Conservation (phyloP, 1,140 invertebrate species). For the Centruroides vittatus region DNA sequence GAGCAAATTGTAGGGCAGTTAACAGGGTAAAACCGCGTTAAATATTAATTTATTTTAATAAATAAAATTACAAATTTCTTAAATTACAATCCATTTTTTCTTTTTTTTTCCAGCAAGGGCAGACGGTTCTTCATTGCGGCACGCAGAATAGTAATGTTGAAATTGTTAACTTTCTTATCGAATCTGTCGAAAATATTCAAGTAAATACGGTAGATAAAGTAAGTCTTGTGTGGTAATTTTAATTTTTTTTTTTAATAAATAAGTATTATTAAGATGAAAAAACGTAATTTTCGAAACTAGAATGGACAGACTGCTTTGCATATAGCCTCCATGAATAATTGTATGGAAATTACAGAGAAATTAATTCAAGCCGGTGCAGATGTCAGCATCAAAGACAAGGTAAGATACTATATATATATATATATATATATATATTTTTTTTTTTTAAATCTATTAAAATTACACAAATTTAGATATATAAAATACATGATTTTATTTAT, state of each 20-base stretch:
- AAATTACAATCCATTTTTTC: slow-evolving; percentile 1
- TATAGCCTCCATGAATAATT: slow-evolving; percentile 29
- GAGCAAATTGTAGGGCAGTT: slow-evolving; percentile 51
- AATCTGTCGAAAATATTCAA: slow-evolving; percentile 39
- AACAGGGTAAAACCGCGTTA: slow-evolving; percentile 47
- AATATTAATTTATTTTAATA: too few relatives aligned
- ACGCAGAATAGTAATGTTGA: slow-evolving; percentile 45
- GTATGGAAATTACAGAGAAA: slow-evolving; percentile 28
- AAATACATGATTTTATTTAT: slow-evolving; percentile 17
- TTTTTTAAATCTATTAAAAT: too few relatives aligned
- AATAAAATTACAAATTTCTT: too few relatives aligned
- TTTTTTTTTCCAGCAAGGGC: slow-evolving; percentile 43
- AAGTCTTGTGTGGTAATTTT: slow-evolving; percentile 2
- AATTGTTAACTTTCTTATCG: slow-evolving; percentile 42
- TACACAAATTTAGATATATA: too few relatives aligned
- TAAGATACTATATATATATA: slow-evolving; percentile 20
- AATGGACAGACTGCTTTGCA: slow-evolving; percentile 30
- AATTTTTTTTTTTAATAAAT: not conserved
- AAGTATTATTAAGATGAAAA: not conserved
- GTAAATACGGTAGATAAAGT: slow-evolving; percentile 44
- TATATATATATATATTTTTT: too few relatives aligned
- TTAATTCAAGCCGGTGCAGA: slow-evolving; percentile 29
- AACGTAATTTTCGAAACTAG: slow-evolving; percentile 11
- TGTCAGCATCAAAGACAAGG: slow-evolving; percentile 30
- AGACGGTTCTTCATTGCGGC: slow-evolving; percentile 51